Percentiles rank a stretch among this genome's conserved stretches.
Conservation (phyloP, 2,797 vertebrate species). For the Sebastolobus alascanus region DNA sequence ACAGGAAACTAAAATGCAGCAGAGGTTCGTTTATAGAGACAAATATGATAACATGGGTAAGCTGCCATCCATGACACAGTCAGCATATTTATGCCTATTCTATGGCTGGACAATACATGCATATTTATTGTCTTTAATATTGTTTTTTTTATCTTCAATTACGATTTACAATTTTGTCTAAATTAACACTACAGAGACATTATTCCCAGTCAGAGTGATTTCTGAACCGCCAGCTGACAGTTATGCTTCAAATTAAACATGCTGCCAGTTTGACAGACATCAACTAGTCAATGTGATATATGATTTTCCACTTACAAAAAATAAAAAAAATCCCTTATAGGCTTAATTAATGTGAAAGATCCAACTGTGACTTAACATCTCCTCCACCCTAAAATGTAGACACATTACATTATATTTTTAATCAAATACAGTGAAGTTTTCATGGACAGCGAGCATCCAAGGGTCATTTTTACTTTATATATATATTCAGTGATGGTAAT, state of each 20-base stretch:
- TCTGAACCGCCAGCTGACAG: not conserved
- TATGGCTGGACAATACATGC: not conserved
- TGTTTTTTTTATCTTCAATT: not conserved
- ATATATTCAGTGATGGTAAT: not conserved
- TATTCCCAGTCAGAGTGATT: not conserved
- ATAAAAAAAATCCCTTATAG: not conserved
- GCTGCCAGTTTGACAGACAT: not conserved
- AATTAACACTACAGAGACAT: not conserved
- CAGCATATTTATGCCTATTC: not conserved
- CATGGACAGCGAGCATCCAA: constrained; percentile 1
- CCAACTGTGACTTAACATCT: not conserved
- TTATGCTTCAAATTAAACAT: not conserved
- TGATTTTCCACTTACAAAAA: not conserved
- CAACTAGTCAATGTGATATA: not conserved
- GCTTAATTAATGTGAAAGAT: not conserved
- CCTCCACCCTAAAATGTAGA: not conserved
- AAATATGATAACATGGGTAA: not conserved
- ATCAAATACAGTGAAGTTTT: not conserved
- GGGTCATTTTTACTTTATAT: not conserved
- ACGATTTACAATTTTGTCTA: not conserved
- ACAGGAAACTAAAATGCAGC: not conserved
- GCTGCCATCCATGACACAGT: not conserved
- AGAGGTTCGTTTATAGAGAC: not conserved
- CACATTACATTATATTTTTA: not conserved
- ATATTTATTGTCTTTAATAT: not conserved